A percentile compares a stretch with the other conserved stretches of the same genome.
These are phyloP conservation scores for Ecliptopera silaceata DNA, from an alignment of 2,888 invertebrate genomes.

Conservation along the genomic window DNA sequence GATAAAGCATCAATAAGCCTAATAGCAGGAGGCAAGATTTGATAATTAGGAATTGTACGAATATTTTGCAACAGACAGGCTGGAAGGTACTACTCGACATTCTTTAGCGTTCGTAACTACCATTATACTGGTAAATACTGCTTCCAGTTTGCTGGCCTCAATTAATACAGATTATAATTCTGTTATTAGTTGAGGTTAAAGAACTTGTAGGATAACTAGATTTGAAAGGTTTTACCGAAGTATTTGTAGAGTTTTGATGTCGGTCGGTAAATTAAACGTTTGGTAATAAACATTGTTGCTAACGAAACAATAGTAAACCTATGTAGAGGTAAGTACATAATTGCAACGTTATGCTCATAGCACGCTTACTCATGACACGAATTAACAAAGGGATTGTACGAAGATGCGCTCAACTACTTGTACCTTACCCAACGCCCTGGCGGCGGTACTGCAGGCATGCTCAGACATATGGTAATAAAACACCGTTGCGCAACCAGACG, in stretches of 20 bases:
- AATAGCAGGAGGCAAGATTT: conserved; percentile 35
- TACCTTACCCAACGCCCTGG: conserved; percentile 56
- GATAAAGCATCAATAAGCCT: conserved; percentile 34
- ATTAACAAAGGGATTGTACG: conserved; percentile 38
- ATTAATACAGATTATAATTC: conserved; percentile 66
- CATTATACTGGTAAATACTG: conserved; percentile 64
- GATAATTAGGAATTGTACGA: conserved; percentile 45
- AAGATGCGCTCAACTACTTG: conserved; percentile 54
- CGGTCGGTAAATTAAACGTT: neutral
- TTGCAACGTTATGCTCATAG: conserved; percentile 4
- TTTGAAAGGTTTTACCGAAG: conserved; percentile 9
- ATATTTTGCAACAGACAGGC: conserved; percentile 53
- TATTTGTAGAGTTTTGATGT: neutral
- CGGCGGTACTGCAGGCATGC: conserved; percentile 49
- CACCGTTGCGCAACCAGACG: conserved; percentile 64
- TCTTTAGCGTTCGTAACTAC: conserved; percentile 35
- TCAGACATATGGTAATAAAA: conserved; percentile 71
- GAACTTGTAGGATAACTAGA: conserved; percentile 15
- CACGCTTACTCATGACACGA: conserved; percentile 25
- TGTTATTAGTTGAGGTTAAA: conserved; percentile 21
- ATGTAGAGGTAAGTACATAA: neutral
- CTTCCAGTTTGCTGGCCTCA: conserved; percentile 66
- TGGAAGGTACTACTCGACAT: conserved; percentile 39
- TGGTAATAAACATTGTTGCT: neutral
- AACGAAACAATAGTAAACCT: neutral